Evolutionary conservation across 2,888 invertebrate genomes (phyloP), one percentile per base, ranked within the genome.

Genomic region (Octonoba sinensis): DNA sequence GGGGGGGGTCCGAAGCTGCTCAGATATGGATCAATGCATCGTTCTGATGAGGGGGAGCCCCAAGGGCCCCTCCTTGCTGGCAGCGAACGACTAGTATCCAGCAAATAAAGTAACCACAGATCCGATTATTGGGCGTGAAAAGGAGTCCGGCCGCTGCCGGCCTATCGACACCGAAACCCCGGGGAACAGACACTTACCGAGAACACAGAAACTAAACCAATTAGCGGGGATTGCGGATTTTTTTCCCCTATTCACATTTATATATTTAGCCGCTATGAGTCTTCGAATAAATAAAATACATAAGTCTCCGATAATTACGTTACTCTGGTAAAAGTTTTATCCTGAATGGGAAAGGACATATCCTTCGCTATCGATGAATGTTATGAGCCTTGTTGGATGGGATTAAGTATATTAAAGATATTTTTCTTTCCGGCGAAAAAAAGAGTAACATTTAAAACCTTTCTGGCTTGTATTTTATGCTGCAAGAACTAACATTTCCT

Each of bases 71-170:
- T 51, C 18, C 15, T 56, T 54, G 54, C 66, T 66, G 36, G 71
- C 65, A 71, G 24, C 72, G 20, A 44, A 60, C 51, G 81, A 82
- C 57, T 74, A 82, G 74, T 74, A 70, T 74, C 74, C 54, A 66
- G 81, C 69, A 82, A 82, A 82, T 65, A 82, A 66, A 82, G 81
- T 75, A 75, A 70, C 75, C 51, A 70, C 69, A 75, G 81, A 82
- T 82, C 81, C 70, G 81, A 82, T 82, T 82, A 82, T 79, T 64
- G 73, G 51, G 62, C 46, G 36, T 11, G 49, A 76, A 46, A 60
- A 62, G 60, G 67, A 64, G 77, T 77, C 77, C 65, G 51, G 64
- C 71, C 56, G 79, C 73, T 57, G 51, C 54, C 71, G 60, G 75
- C 66, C 70, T 47, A 76, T 77, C 77, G 77, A 77, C 77, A 77